These are phyloP conservation scores for Stictocephala bisonia DNA, from an alignment of 2,888 invertebrate genomes.

Conservation along the genomic window DNA sequence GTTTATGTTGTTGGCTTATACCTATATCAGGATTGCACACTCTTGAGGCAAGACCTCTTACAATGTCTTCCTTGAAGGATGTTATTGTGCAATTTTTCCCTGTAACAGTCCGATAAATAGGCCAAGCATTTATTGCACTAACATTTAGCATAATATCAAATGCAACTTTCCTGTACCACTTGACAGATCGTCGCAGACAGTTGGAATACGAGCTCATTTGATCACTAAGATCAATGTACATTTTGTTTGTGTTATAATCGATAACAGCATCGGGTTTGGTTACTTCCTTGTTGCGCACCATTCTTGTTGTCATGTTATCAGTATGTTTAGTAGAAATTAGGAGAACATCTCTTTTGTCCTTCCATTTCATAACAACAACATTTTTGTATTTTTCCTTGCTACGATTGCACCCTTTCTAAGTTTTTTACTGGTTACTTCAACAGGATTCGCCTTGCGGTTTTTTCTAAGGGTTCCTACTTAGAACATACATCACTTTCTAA, in stretches of 20 bases:
- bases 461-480: background rate
- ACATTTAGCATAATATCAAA: background rate
- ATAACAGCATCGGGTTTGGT: background rate
- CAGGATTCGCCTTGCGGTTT: background rate
- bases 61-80: too few species aligned
- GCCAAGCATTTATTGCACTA: background rate
- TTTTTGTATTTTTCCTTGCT: background rate
- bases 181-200: background rate
- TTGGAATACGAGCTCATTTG: background rate
- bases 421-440: background rate
- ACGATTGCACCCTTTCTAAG: background rate
- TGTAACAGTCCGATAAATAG: too few species aligned
- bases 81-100: too few species aligned
- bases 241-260: background rate
- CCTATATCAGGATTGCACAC: too few species aligned
- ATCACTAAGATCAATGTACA: background rate
- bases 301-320: background rate
- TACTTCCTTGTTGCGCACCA: background rate
- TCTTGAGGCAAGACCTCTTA: too few species aligned
- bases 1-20: too few species aligned
- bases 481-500: too few species aligned
- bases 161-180: slow-evolving; percentile 1
- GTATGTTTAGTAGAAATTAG: background rate
- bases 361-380: too few species aligned
- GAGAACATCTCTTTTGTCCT: too few species aligned